Percentiles rank a stretch among this genome's conserved stretches.
phyloP scores from a whole-genome alignment of 2,113 vertebrate species.

The Damaliscus lunatus region DNA sequence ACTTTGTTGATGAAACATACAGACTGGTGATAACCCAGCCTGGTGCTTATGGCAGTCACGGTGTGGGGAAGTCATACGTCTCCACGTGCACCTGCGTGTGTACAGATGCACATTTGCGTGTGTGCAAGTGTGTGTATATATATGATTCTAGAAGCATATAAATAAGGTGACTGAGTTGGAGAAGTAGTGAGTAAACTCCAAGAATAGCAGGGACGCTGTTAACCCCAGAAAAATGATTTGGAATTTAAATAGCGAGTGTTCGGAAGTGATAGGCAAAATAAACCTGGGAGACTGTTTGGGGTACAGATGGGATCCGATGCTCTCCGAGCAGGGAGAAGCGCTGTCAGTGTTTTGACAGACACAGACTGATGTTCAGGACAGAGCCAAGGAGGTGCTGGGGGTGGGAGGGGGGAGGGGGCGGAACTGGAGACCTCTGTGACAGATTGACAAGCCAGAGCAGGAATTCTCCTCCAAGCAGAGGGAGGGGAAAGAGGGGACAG shows the following conservation, averaged over 20 bases:
- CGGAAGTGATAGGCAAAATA: conserved; percentile 71
- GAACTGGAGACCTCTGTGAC: background rate
- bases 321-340: conserved; percentile 14
- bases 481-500: background rate
- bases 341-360: conserved; percentile 48
- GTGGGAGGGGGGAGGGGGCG: rapidly evolving
- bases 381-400: conserved; percentile 52
- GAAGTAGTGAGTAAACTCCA: conserved; percentile 54
- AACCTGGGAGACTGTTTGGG: conserved; percentile 52
- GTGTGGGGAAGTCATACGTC: background rate
- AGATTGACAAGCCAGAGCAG: conserved; percentile 4
- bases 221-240: conserved; percentile 66
- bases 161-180: conserved; percentile 57
- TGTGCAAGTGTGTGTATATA: background rate
- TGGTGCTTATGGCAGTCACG: background rate
- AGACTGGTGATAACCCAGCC: background rate
- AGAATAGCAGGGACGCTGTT: conserved; percentile 72
- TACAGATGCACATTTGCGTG: background rate
- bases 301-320: conserved; percentile 56
- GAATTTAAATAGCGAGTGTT: conserved; percentile 71
- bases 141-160: background rate
- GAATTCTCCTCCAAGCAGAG: background rate
- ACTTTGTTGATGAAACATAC: background rate
- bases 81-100: background rate
- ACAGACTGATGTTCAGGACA: conserved; percentile 24